Conservation (phyloP, 1,140 invertebrate species). For the Pantala flavescens region DNA sequence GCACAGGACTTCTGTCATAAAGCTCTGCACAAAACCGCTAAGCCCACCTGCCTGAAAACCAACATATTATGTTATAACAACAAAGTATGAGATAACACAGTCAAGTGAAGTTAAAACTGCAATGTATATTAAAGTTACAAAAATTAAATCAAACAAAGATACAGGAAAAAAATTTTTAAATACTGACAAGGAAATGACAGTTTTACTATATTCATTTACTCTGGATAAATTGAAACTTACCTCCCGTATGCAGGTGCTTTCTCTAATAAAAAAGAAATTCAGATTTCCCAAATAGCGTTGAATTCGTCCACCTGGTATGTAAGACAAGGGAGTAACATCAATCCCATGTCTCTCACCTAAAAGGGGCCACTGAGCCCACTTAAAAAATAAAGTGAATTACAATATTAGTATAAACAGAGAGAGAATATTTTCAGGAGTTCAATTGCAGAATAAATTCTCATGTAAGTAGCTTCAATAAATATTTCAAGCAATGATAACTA, state of each 20-base stretch:
- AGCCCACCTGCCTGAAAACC: conserved; percentile 64
- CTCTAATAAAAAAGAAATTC: conserved; percentile 91
- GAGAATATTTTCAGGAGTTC: too few species aligned
- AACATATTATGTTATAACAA: not conserved
- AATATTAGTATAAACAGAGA: too few species aligned
- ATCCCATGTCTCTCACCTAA: conserved; percentile 55
- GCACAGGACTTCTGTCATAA: conserved; percentile 81
- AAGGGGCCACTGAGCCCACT: not conserved
- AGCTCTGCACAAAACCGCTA: conserved; percentile 87
- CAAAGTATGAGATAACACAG: not conserved
- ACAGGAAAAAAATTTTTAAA: conserved; percentile 13
- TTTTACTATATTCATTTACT: not conserved
- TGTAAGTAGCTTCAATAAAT: not conserved
- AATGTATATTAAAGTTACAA: not conserved
- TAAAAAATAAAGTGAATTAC: not conserved
- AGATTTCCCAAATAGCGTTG: conserved; percentile 83
- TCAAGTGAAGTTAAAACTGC: too few species aligned
- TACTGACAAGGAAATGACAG: not conserved
- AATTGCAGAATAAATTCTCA: not conserved
- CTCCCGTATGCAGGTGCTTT: conserved; percentile 84
- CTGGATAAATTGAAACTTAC: conserved; percentile 35
- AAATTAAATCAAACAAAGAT: not conserved
- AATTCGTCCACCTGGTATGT: conserved; percentile 67
- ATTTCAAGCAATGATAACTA: too few species aligned
- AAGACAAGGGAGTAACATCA: conserved; percentile 74